Evolutionary conservation across 2,888 invertebrate genomes (phyloP).

Genomic region (Anticlea derivata): DNA sequence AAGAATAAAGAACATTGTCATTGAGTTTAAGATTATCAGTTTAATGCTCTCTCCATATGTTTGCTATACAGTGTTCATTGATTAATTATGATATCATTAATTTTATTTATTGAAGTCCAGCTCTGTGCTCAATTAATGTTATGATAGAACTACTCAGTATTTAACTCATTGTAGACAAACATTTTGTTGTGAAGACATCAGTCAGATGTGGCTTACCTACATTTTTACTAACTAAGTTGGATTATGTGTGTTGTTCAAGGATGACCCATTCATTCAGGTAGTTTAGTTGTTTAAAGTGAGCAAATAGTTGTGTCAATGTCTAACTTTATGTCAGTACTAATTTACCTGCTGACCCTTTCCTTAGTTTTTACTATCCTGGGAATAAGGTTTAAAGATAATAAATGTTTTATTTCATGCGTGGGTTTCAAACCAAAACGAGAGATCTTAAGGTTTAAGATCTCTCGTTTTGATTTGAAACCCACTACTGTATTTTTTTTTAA

Average conservation of each 20-base stretch:
- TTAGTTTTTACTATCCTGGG: not conserved
- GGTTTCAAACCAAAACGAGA: no score
- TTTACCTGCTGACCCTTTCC: slow-evolving; percentile 15
- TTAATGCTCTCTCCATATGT: not conserved
- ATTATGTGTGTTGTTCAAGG: not conserved
- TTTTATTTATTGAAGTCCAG: slow-evolving; percentile 16
- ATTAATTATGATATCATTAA: not conserved
- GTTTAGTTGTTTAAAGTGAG: slow-evolving; percentile 35
- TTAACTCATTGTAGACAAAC: slow-evolving; percentile 32
- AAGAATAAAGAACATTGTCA: slow-evolving; percentile 1
- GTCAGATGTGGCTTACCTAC: slow-evolving; percentile 10
- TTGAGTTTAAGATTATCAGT: not conserved
- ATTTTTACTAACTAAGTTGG: not conserved
- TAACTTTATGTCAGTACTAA: slow-evolving; percentile 22
- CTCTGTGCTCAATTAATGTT: slow-evolving; percentile 14
- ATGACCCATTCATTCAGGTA: slow-evolving; percentile 33
- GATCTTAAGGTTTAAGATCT: no score
- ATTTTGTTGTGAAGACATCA: slow-evolving; percentile 34
- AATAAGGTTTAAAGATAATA: no score
- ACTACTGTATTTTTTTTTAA: no score
- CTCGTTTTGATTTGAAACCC: no score
- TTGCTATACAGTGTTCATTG: slow-evolving; percentile 7
- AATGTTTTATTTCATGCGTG: slow-evolving; percentile 34
- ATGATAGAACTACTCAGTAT: slow-evolving; percentile 29
- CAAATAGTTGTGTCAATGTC: slow-evolving; percentile 45